phyloP scores from a whole-genome alignment of 2,888 invertebrate genomes.

The Apotomis betuletana region DNA sequence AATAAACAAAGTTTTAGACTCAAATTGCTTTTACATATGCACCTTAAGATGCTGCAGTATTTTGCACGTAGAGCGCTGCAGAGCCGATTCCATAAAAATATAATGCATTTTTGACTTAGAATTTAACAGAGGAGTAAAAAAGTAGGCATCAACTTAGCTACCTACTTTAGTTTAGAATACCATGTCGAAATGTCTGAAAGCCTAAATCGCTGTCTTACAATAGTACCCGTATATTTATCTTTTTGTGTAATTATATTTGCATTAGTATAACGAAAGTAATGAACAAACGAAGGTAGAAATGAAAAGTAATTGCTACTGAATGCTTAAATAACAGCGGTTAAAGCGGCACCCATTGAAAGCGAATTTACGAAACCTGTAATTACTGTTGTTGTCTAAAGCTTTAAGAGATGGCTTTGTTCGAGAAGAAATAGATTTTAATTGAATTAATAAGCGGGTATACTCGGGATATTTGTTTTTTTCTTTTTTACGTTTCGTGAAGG shows the following conservation, averaged over 20 bases:
- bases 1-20: too few species aligned
- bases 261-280: conserved; percentile 38
- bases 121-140: too few species aligned
- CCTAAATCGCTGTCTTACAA: background rate
- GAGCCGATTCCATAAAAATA: too few species aligned
- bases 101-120: too few species aligned
- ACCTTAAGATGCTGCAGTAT: too few species aligned
- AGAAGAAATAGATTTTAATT: background rate
- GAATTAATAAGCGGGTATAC: too few species aligned
- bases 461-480: background rate
- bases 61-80: too few species aligned
- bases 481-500: background rate
- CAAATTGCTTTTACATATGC: too few species aligned
- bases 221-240: conserved; percentile 13
- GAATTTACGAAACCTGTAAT: conserved; percentile 16
- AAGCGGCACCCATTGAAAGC: conserved; percentile 28
- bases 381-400: background rate
- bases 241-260: conserved; percentile 32
- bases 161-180: background rate
- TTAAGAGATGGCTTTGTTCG: background rate
- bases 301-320: conserved; percentile 15
- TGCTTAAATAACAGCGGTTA: conserved; percentile 6
- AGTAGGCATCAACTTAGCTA: too few species aligned
- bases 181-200: conserved; percentile 14
- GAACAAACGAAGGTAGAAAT: conserved; percentile 16